A percentile compares a stretch with the other conserved stretches of the same genome.
Evolutionary conservation across 2,113 vertebrate species (phyloP).

Genomic region (Ctenomys sociabilis): DNA sequence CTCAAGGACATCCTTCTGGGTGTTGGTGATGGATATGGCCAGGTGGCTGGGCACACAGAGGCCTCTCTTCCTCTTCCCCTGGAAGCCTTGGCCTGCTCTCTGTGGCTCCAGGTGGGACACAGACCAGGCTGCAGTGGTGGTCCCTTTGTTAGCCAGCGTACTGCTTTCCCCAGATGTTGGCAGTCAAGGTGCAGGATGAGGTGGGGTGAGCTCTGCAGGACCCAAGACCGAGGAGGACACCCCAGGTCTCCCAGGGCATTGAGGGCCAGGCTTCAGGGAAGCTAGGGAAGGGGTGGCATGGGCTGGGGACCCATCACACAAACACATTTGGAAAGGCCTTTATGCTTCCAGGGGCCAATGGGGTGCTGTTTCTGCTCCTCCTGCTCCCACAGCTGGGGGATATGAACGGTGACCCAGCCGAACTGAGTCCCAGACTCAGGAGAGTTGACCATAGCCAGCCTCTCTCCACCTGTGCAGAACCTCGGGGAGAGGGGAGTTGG

Average conservation of each 20-base stretch:
- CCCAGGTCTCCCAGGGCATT: not conserved
- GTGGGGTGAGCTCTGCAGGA: conserved; percentile 39
- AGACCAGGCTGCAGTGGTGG: not conserved
- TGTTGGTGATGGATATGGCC: not conserved
- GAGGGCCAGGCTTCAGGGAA: not conserved
- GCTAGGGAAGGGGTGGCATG: not conserved
- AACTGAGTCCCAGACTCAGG: not conserved
- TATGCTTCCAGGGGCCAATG: not conserved
- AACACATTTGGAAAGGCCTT: conserved; percentile 31
- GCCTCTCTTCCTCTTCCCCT: conserved; percentile 50
- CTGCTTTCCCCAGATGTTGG: not conserved
- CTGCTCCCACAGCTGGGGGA: not conserved
- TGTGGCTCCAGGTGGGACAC: conserved; percentile 37
- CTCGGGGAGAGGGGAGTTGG: not conserved
- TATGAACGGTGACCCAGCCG: not conserved
- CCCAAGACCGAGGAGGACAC: not conserved
- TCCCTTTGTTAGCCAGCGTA: not conserved
- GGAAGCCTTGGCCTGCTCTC: conserved; percentile 47
- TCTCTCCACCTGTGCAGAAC: not conserved
- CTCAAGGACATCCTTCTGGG: not conserved
- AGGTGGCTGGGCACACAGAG: not conserved
- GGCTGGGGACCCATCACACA: not conserved
- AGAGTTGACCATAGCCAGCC: conserved; percentile 6
- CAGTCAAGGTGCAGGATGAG: conserved; percentile 26
- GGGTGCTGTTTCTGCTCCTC: not conserved